Percentiles rank a stretch among this genome's conserved stretches.
Evolutionary conservation across 1,140 invertebrate species (phyloP).

Genomic region (Nebria ingens): DNA sequence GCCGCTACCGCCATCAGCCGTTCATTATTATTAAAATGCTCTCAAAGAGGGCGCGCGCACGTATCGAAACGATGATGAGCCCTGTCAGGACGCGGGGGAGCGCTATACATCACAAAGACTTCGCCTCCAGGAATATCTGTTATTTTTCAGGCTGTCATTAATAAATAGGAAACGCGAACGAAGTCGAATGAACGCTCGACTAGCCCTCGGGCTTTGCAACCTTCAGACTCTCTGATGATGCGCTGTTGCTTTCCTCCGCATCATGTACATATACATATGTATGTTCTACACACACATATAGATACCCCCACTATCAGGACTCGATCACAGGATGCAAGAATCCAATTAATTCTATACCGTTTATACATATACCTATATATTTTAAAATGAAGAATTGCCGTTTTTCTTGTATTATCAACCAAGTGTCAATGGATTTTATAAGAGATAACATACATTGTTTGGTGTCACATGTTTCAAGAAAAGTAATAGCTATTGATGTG

Average conservation of each 20-base stretch:
- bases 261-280: neutral
- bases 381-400: no score
- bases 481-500: no score
- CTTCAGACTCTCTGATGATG: no score
- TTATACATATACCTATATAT: no score
- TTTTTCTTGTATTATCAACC: no score
- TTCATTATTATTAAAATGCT: constrained; percentile 5
- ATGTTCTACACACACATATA: neutral
- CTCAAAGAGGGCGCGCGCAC: neutral
- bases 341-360: no score
- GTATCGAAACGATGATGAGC: constrained; percentile 1
- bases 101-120: constrained; percentile 2
- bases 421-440: no score
- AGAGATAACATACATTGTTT: no score
- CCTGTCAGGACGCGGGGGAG: neutral
- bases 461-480: no score
- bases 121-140: constrained; percentile 8
- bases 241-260: neutral
- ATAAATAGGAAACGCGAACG: constrained; percentile 6
- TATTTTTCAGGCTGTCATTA: constrained; percentile 6
- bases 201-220: neutral
- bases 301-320: no score
- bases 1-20: neutral
- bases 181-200: neutral
- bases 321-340: no score